These are phyloP conservation scores for Anguilla rostrata DNA, from an alignment of 2,113 vertebrate genomes.

Conservation along the genomic window DNA sequence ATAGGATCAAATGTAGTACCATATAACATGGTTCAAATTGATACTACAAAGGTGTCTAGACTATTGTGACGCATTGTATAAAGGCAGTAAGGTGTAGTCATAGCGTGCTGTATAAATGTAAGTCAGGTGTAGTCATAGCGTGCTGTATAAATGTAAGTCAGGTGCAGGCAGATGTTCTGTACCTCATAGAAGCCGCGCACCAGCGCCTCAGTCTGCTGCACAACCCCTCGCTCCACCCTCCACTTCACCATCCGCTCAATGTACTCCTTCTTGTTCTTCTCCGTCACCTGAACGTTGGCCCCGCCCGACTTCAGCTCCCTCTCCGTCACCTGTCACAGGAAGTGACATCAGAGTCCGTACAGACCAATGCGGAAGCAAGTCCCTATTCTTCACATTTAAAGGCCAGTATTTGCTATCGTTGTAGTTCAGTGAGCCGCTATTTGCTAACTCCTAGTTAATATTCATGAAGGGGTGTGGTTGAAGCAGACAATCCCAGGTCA, in stretches of 20 bases:
- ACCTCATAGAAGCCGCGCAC: conserved; percentile 90
- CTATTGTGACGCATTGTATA: too few relatives aligned
- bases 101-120: too few relatives aligned
- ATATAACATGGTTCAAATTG: too few relatives aligned
- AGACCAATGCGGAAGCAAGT: background rate
- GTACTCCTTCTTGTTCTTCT: conserved; percentile 91
- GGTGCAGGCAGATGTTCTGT: conserved; percentile 27
- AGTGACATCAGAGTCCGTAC: background rate
- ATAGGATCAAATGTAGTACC: too few relatives aligned
- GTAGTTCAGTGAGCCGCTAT: background rate
- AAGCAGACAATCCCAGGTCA: background rate
- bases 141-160: too few relatives aligned
- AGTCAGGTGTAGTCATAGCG: too few relatives aligned
- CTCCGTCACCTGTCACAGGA: conserved; percentile 76
- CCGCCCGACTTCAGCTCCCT: conserved; percentile 86
- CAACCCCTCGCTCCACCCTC: conserved; percentile 80
- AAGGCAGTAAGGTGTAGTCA: too few relatives aligned
- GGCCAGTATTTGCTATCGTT: background rate
- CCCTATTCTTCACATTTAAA: background rate
- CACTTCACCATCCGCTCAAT: conserved; percentile 88
- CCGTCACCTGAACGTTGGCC: conserved; percentile 81
- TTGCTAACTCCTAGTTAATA: background rate
- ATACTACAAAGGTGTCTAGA: too few relatives aligned
- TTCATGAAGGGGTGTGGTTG: too few relatives aligned
- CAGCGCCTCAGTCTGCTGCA: conserved; percentile 82